phyloP scores from a whole-genome alignment of 2,797 vertebrate species.

The Lithobates pipiens region DNA sequence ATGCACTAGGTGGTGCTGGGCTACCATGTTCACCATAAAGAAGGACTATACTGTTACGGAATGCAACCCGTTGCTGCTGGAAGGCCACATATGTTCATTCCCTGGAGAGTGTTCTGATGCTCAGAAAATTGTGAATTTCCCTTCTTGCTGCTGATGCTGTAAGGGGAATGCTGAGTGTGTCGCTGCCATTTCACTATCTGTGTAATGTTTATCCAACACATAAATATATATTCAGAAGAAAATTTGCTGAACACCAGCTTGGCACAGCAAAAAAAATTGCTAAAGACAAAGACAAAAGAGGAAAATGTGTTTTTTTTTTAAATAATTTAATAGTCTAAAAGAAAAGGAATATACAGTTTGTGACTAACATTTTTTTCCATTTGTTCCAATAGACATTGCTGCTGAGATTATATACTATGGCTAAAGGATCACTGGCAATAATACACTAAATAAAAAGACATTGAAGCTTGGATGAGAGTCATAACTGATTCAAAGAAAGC shows the following conservation, averaged over 20 bases:
- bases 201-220: background rate
- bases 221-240: background rate
- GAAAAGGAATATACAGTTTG: too few relatives aligned
- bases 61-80: slow-evolving; percentile 45
- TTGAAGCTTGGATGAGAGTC: background rate
- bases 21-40: background rate
- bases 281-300: background rate
- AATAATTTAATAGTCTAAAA: background rate
- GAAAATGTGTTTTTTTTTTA: too few relatives aligned
- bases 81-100: slow-evolving; percentile 41
- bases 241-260: background rate
- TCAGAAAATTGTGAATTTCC: slow-evolving; percentile 42
- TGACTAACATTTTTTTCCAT: background rate
- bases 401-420: too few relatives aligned
- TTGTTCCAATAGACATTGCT: background rate
- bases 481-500: too few relatives aligned
- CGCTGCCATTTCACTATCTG: background rate
- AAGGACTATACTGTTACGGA: slow-evolving; percentile 26
- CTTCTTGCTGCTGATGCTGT: slow-evolving; percentile 15
- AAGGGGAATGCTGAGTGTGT: slow-evolving; percentile 13
- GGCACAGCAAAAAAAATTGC: too few relatives aligned
- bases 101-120: slow-evolving; percentile 44
- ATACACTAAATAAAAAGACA: background rate
- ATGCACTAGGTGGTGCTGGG: slow-evolving; percentile 29
- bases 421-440: background rate